A percentile compares a stretch with the other conserved stretches of the same genome.
phyloP scores from a whole-genome alignment of 2,113 vertebrate genomes.

The Hydropotes inermis region DNA sequence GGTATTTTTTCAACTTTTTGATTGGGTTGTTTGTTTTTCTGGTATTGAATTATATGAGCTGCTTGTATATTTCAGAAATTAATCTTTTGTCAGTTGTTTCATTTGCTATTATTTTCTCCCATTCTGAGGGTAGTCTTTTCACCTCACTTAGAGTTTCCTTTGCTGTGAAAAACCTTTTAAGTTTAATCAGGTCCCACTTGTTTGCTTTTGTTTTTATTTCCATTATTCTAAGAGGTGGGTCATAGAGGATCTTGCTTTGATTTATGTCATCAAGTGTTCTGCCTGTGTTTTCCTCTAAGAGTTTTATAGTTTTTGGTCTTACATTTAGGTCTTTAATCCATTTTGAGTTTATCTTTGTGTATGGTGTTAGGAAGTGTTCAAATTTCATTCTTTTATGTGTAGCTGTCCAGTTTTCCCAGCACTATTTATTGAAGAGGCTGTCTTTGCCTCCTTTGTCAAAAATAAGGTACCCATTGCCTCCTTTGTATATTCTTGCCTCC shows the following conservation, averaged over 20 bases:
- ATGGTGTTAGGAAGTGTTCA: background rate
- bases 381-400: background rate
- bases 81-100: background rate
- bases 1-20: background rate
- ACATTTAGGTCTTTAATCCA: background rate
- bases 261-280: background rate
- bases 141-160: background rate
- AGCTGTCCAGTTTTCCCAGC: background rate
- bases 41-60: background rate
- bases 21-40: background rate
- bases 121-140: background rate
- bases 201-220: background rate
- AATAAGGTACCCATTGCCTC: background rate
- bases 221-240: background rate
- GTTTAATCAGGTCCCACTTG: background rate
- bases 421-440: background rate
- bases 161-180: background rate
- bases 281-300: background rate
- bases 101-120: background rate
- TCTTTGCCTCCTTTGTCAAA: background rate
- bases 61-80: background rate
- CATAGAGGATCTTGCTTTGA: background rate
- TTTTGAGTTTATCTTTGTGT: background rate
- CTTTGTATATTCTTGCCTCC: no score
- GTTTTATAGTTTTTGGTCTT: background rate